Conservation (phyloP, 2,113 vertebrate genomes). For the Gobiocypris rarus region DNA sequence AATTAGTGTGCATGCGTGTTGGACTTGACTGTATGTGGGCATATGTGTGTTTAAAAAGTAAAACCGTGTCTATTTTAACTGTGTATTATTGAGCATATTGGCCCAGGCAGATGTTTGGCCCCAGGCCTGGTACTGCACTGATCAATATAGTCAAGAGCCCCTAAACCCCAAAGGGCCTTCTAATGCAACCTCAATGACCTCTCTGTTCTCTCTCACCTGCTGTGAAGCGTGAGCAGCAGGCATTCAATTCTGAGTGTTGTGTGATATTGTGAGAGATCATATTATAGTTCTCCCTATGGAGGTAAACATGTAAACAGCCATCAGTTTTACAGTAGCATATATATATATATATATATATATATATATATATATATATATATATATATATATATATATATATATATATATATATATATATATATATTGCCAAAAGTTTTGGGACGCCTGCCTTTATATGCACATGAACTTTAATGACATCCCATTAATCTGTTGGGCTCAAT, state of each 20-base stretch:
- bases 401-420: too few species aligned
- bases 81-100: neutral
- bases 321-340: neutral
- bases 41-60: neutral
- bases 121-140: neutral
- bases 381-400: too few species aligned
- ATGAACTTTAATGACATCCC: too few species aligned
- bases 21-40: neutral
- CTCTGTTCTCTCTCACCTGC: constrained; percentile 8
- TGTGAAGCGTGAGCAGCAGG: neutral
- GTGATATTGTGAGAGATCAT: neutral
- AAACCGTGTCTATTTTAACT: neutral
- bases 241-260: neutral
- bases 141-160: constrained; percentile 12
- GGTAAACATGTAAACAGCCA: neutral
- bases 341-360: too few species aligned
- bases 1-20: neutral
- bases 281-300: neutral
- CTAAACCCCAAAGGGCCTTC: neutral
- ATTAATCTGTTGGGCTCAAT: too few species aligned
- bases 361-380: too few species aligned
- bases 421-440: too few species aligned
- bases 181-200: neutral
- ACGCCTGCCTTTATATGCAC: too few species aligned
- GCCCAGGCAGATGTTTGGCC: neutral